Conservation (phyloP, 2,113 vertebrate genomes). For the Anthoscopus minutus region DNA sequence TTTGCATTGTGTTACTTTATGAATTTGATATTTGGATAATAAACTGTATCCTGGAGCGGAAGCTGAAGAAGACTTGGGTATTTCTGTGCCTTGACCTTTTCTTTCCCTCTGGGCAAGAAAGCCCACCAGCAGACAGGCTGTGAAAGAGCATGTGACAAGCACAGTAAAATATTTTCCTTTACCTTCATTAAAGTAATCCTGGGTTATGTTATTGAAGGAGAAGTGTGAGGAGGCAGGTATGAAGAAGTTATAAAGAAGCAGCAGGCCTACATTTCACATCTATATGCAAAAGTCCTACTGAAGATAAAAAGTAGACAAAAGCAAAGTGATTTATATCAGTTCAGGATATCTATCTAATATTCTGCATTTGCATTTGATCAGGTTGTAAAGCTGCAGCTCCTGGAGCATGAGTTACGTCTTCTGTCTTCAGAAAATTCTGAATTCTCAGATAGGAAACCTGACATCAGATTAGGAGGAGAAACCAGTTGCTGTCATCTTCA, state of each 20-base stretch:
- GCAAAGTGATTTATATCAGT: neutral
- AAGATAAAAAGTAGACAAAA: neutral
- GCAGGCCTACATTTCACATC: neutral
- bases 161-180: slow-evolving; percentile 15
- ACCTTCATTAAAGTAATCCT: neutral
- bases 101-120: neutral
- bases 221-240: neutral
- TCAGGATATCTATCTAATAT: neutral
- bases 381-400: neutral
- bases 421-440: neutral
- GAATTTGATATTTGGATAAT: slow-evolving; percentile 51
- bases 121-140: slow-evolving; percentile 9
- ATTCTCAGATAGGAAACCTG: neutral
- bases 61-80: slow-evolving; percentile 32
- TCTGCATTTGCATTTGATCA: neutral
- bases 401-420: neutral
- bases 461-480: neutral
- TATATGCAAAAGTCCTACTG: neutral
- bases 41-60: neutral
- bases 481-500: neutral
- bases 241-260: neutral
- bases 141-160: neutral
- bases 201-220: neutral
- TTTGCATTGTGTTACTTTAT: slow-evolving; percentile 46
- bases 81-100: slow-evolving; percentile 45